Conservation (phyloP, 2,888 invertebrate species). For the Netelia virgata region DNA sequence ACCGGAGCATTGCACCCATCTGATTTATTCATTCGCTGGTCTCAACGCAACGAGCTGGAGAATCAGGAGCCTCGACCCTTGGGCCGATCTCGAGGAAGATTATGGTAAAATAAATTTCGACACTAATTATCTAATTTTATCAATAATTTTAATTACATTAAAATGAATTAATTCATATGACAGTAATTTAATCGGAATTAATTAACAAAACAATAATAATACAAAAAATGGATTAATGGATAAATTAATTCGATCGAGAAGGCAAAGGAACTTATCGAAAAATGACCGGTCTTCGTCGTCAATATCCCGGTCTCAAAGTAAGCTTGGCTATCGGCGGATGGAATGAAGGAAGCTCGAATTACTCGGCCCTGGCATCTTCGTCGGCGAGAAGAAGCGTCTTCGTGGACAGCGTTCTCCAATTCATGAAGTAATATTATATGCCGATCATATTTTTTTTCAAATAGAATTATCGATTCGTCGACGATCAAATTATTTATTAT, state of each 20-base stretch:
- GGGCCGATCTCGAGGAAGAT: constrained; percentile 91
- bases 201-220: neutral
- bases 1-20: constrained; percentile 92
- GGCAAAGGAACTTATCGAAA: constrained; percentile 87
- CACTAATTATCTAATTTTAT: constrained; percentile 12
- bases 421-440: constrained; percentile 87
- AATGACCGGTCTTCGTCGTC: constrained; percentile 88
- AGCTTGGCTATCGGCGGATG: constrained; percentile 95
- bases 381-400: constrained; percentile 88
- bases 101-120: constrained; percentile 88
- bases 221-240: constrained; percentile 9
- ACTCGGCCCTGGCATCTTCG: constrained; percentile 89
- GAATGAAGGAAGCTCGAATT: constrained; percentile 94
- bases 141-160: constrained; percentile 18
- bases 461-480: neutral
- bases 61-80: constrained; percentile 91
- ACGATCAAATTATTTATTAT: neutral
- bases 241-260: constrained; percentile 65
- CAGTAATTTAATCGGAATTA: neutral
- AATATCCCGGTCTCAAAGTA: constrained; percentile 90
- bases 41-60: constrained; percentile 88
- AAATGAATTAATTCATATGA: constrained; percentile 7
- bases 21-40: constrained; percentile 94
- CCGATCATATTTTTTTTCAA: neutral
- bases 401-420: constrained; percentile 89